Conservation (phyloP, 2,113 vertebrate species). For the Lethenteron camtschaticum region DNA sequence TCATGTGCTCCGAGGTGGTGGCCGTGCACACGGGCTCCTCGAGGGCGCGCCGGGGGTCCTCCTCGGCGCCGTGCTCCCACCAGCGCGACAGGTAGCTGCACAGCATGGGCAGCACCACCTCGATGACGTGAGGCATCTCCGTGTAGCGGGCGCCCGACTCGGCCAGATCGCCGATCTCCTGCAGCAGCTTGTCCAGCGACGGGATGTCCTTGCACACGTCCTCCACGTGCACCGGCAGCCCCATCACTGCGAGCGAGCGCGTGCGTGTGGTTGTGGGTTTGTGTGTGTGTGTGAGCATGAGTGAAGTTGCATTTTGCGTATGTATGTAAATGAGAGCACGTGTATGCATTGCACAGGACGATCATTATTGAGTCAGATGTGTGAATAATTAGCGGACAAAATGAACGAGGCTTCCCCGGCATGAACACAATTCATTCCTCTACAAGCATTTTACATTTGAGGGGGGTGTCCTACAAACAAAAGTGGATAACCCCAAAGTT, state of each 20-base stretch:
- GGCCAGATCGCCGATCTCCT: conserved; percentile 68
- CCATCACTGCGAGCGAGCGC: conserved; percentile 15
- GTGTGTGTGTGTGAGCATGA: no score
- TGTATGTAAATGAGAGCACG: no score
- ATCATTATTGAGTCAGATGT: no score
- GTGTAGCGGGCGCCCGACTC: conserved; percentile 76
- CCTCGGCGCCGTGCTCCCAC: conserved; percentile 83
- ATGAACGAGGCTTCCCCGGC: no score
- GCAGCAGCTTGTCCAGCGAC: conserved; percentile 54
- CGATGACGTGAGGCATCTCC: conserved; percentile 87
- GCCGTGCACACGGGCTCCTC: conserved; percentile 33
- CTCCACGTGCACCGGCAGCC: conserved; percentile 39
- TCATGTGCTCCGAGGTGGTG: conserved; percentile 72
- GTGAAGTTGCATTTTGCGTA: no score
- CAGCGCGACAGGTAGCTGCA: conserved; percentile 92
- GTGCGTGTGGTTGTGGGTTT: no score
- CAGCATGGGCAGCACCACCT: conserved; percentile 72
- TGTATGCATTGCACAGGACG: no score
- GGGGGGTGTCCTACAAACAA: no score
- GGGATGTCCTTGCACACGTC: conserved; percentile 58
- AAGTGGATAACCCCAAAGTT: no score
- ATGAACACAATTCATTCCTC: no score
- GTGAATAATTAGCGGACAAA: no score
- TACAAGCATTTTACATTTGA: no score
- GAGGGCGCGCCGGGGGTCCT: conserved; percentile 25